These are phyloP conservation scores for Casuarius casuarius DNA, from an alignment of 2,113 vertebrate species.

Conservation along the genomic window DNA sequence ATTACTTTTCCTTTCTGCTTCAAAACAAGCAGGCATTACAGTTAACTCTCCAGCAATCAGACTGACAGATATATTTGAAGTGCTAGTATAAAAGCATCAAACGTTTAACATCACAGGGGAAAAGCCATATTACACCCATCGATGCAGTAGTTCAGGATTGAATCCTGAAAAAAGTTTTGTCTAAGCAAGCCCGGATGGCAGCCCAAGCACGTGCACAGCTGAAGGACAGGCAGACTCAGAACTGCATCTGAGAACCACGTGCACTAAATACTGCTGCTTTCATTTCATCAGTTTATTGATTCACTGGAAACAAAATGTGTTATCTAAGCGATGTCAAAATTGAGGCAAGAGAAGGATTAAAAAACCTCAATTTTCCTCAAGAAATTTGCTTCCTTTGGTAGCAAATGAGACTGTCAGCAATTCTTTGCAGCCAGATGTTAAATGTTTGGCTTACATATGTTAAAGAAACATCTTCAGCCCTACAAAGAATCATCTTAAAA, in stretches of 20 bases:
- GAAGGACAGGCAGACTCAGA: background rate
- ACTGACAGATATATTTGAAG: accelerated
- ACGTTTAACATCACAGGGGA: accelerated
- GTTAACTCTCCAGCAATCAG: background rate
- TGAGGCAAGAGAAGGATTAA: background rate
- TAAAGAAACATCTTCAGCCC: background rate
- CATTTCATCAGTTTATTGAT: background rate
- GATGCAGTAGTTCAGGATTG: background rate
- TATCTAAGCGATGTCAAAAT: background rate
- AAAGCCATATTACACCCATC: background rate
- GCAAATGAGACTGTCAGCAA: background rate
- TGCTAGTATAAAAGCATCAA: accelerated
- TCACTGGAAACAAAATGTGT: background rate
- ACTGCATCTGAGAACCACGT: accelerated
- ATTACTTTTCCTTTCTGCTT: background rate
- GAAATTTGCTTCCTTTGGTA: background rate
- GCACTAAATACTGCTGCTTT: background rate
- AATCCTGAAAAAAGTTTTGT: background rate
- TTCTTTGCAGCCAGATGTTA: background rate
- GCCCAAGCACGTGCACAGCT: accelerated
- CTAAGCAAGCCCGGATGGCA: accelerated
- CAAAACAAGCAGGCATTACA: background rate
- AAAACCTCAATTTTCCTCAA: background rate
- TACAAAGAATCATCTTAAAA: background rate
- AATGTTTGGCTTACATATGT: background rate